Percentiles rank a stretch among this genome's conserved stretches.
These are phyloP conservation scores for Heterodera filipjevi DNA, from an alignment of 2,888 invertebrate species.

Conservation along the genomic window DNA sequence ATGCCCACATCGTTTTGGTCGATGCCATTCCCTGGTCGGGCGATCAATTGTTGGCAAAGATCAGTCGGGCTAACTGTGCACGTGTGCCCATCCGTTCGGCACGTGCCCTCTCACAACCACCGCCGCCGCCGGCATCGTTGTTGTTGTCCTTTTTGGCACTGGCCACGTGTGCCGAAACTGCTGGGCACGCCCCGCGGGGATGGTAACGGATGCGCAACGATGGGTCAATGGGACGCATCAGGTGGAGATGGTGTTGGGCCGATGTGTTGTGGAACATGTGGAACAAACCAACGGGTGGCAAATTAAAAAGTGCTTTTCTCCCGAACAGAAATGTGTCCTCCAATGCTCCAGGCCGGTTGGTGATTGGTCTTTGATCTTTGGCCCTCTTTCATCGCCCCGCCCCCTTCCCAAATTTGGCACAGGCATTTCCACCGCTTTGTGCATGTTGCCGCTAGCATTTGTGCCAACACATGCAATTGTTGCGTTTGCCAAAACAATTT, in stretches of 20 bases:
- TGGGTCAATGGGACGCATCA: conserved; percentile 61
- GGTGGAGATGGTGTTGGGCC: conserved; percentile 51
- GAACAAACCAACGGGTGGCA: not conserved
- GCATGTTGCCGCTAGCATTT: conserved; percentile 63
- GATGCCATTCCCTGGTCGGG: not conserved
- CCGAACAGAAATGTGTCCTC: conserved; percentile 26
- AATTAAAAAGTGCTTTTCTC: not conserved
- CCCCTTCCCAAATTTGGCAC: too few species aligned
- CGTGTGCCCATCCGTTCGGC: conserved; percentile 15
- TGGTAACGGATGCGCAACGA: conserved; percentile 58
- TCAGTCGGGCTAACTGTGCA: conserved; percentile 19
- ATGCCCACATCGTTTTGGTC: conserved; percentile 1
- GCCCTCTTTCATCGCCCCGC: too few species aligned
- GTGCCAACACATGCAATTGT: conserved; percentile 64
- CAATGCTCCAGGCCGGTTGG: conserved; percentile 32
- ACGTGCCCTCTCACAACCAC: conserved; percentile 23
- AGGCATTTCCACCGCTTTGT: conserved; percentile 47
- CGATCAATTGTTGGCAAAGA: conserved; percentile 5
- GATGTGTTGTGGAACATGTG: not conserved
- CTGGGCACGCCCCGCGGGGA: conserved; percentile 50
- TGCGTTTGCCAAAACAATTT: conserved; percentile 60
- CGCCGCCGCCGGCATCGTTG: not conserved
- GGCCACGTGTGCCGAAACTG: too few species aligned
- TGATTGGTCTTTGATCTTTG: too few species aligned
- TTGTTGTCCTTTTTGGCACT: conserved; percentile 42